A percentile compares a stretch with the other conserved stretches of the same genome.
Conservation (phyloP, 2,888 invertebrate species). For the Rhodophaea formosa region DNA sequence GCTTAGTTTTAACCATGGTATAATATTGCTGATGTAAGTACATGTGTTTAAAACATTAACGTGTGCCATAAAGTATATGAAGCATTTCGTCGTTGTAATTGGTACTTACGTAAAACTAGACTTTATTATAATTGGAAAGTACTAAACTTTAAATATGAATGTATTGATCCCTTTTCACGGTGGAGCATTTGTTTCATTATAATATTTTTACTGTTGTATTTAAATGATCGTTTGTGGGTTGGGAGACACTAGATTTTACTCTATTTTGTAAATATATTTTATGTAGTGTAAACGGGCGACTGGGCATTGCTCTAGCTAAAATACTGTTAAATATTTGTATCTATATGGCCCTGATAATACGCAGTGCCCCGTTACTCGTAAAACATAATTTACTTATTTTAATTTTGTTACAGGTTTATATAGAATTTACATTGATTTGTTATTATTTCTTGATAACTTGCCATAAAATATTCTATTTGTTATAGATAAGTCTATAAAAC, state of each 20-base stretch:
- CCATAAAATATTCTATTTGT: slow-evolving; percentile 26
- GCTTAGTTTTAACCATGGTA: not conserved
- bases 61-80: slow-evolving; percentile 2
- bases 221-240: not conserved
- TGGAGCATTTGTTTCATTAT: not conserved
- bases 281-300: not conserved
- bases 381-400: not conserved
- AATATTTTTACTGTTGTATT: not conserved
- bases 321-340: not conserved
- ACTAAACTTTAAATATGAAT: not conserved
- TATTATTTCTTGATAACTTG: slow-evolving; percentile 24
- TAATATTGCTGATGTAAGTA: not conserved
- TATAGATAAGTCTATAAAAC: slow-evolving; percentile 25
- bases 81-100: not conserved
- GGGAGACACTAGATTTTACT: not conserved
- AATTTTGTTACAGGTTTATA: slow-evolving; percentile 11
- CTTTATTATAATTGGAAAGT: not conserved
- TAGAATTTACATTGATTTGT: slow-evolving; percentile 14
- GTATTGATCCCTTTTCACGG: not conserved
- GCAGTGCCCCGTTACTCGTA: not conserved
- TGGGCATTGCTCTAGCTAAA: not conserved
- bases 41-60: not conserved
- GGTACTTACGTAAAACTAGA: slow-evolving; percentile 7
- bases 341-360: not conserved
- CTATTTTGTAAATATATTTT: not conserved